phyloP scores from a whole-genome alignment of 2,888 invertebrate species.

The Xylocampa areola region DNA sequence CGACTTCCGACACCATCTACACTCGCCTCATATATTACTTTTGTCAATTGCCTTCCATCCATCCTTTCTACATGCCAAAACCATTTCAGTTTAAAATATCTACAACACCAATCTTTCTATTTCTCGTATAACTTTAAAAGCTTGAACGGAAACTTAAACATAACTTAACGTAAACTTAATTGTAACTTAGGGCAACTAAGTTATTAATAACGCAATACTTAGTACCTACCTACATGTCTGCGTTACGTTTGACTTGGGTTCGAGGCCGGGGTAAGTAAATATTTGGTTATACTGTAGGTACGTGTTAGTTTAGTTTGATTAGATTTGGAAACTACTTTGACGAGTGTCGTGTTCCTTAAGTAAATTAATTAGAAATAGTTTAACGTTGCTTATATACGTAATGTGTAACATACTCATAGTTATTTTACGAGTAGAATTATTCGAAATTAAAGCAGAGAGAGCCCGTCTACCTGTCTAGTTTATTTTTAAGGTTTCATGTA shows the following conservation, averaged over 20 bases:
- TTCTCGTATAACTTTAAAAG: neutral
- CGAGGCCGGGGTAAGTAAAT: constrained; percentile 9
- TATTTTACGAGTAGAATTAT: too few species aligned
- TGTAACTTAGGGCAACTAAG: neutral
- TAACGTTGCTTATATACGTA: too few species aligned
- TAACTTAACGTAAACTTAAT: constrained; percentile 4
- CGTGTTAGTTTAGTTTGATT: constrained; percentile 22
- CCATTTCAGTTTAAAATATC: neutral
- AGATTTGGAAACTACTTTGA: constrained; percentile 8
- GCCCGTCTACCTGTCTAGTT: too few species aligned
- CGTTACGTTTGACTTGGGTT: constrained; percentile 11
- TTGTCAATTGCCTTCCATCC: too few species aligned
- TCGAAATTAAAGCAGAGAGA: too few species aligned
- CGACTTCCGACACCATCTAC: too few species aligned
- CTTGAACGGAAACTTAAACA: too few species aligned
- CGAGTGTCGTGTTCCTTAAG: neutral
- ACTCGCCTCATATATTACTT: too few species aligned
- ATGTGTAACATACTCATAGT: too few species aligned
- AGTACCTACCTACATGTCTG: neutral
- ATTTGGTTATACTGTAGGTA: constrained; percentile 5
- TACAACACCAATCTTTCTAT: neutral
- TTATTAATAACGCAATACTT: neutral
- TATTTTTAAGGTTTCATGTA: too few species aligned
- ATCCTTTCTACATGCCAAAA: too few species aligned
- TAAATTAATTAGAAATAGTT: too few species aligned